Base-by-base conservation (phyloP, 2,888 invertebrate genomes). In the Eupeodes luniger region DNA sequence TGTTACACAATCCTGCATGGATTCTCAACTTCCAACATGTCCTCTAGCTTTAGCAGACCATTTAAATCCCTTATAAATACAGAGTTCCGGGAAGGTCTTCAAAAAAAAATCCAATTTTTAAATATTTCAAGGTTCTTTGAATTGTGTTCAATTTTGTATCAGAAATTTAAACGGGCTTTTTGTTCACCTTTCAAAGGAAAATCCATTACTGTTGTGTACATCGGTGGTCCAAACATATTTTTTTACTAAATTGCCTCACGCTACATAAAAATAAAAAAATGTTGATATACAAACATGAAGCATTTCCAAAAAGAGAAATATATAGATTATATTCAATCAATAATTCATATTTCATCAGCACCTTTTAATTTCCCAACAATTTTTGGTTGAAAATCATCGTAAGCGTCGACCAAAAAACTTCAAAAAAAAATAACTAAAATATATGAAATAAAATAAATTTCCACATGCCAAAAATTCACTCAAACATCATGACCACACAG, bases 281-380 rank as follows among this genome's bases (percentile, higher is more conserved):
- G 19, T 27, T 10, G 0, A 61, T n/a, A 61, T n/a, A 70, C 14
- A 12, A 27, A 49, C 12, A 11, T 10, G 59, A 2, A 1, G 40
- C 5, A 40, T 55, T 19, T 40, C 44, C n/a, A n/a, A 40, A 51
- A 75, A 61, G 2, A n/a, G 51, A 2, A 36, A 36, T 59, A 14
- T 40, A 4, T 40, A 12, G 12, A 10, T 78, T 64, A 59, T 51
- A 66, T 49, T 70, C 69, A 69, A 85, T 85, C 78, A 82, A 74
- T 82, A 75, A 85, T 85, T 82, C 67, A 85, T 85, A 62, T 78
- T 85, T 81, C 51, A 82, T 78, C 82, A 69, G 72, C 78, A 69
- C 72, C 67, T 61, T 78, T 74, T 61, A 74, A 82, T 74, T 74
- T 61, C 34, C 40, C 81, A 59, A 62, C 72, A 74, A 69, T 67